A percentile compares a stretch with the other conserved stretches of the same genome.
Evolutionary conservation across 2,113 vertebrate genomes (phyloP).

Genomic region (Entomyzon cyanotis): DNA sequence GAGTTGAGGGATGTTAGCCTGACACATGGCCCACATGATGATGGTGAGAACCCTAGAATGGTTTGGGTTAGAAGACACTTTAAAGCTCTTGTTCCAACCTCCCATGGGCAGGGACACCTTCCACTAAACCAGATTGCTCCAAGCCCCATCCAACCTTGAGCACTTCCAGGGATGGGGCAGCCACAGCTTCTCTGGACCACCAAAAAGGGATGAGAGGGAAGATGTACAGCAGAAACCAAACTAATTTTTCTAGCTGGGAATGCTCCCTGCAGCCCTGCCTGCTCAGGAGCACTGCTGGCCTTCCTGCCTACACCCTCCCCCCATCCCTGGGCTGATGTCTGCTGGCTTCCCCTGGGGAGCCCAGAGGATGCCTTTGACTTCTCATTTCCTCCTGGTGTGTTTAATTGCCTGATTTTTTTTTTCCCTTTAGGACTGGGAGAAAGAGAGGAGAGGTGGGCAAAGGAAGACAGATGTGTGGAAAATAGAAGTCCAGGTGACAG

Average conservation of each 20-base stretch:
- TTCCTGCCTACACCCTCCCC: neutral
- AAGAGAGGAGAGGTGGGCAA: neutral
- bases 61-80: neutral
- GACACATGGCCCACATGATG: fast-evolving
- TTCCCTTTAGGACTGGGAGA: neutral
- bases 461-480: slow-evolving; percentile 58
- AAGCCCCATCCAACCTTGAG: neutral
- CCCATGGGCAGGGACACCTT: neutral
- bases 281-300: neutral
- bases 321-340: neutral
- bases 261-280: neutral
- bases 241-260: neutral
- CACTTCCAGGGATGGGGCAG: neutral
- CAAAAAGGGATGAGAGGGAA: neutral
- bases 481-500: slow-evolving; percentile 61
- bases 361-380: neutral
- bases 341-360: neutral
- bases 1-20: fast-evolving
- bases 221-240: neutral
- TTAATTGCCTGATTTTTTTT: slow-evolving; percentile 2
- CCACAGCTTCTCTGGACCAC: neutral
- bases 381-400: neutral
- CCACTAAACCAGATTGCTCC: neutral
- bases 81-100: neutral
- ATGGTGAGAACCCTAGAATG: neutral